Conservation (phyloP, 2,888 invertebrate species). For the Dolomedes plantarius region DNA sequence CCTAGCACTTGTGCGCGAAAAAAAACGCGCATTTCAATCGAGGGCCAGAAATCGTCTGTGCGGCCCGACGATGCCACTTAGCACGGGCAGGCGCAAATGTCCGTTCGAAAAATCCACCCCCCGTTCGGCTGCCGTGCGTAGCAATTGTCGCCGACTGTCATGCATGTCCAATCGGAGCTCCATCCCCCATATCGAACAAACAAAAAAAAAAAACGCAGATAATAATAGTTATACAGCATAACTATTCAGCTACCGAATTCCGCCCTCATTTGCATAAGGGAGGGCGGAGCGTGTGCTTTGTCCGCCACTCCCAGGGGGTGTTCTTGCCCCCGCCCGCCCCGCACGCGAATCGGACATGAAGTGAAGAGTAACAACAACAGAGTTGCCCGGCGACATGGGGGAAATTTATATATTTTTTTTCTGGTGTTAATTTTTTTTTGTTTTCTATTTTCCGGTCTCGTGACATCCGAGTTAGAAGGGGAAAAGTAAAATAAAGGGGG, state of each 20-base stretch:
- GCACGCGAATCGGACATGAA: constrained; percentile 38
- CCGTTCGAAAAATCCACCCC: background rate
- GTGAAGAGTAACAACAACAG: constrained; percentile 20
- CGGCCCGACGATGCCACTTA: too few relatives aligned
- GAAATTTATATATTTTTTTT: background rate
- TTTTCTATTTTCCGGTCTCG: background rate
- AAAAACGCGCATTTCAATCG: too few relatives aligned
- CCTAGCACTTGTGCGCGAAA: too few relatives aligned
- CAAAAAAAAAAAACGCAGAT: constrained; percentile 16
- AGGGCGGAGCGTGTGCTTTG: constrained; percentile 58
- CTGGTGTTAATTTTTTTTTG: constrained; percentile 27
- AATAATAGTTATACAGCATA: constrained; percentile 64
- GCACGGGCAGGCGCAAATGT: too few relatives aligned
- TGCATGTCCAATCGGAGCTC: background rate
- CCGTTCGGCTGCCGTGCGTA: background rate
- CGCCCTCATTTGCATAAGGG: constrained; percentile 61
- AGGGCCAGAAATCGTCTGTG: too few relatives aligned
- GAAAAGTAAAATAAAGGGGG: constrained; percentile 5
- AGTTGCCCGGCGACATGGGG: constrained; percentile 42
- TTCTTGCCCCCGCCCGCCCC: constrained; percentile 35
- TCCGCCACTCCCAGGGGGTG: constrained; percentile 62
- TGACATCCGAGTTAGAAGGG: constrained; percentile 3
- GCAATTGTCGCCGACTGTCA: background rate
- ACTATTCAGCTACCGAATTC: constrained; percentile 42
- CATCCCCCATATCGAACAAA: background rate